Percentiles rank a stretch among this genome's conserved stretches.
Conservation (phyloP, 2,113 vertebrate species). For the Lepisosteus oculatus region DNA sequence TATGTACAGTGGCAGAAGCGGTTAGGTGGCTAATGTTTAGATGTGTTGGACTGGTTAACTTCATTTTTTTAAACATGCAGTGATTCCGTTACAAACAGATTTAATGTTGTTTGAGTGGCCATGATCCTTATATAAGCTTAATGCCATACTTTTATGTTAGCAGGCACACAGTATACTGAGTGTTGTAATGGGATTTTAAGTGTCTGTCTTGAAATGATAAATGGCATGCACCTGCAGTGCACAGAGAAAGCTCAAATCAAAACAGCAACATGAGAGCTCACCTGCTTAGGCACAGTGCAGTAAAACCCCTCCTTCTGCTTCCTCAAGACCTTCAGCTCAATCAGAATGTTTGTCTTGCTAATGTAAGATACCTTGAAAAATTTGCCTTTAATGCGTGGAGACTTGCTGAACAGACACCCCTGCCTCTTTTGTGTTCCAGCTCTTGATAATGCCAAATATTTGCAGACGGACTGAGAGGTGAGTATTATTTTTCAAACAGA, state of each 20-base stretch:
- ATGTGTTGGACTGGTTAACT: too few species aligned
- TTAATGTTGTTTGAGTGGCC: too few species aligned
- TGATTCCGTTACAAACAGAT: too few species aligned
- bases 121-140: too few species aligned
- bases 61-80: too few species aligned
- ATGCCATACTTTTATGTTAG: conserved; percentile 2
- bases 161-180: conserved; percentile 38
- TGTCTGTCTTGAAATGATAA: conserved; percentile 60
- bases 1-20: too few species aligned
- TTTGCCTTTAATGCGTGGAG: conserved; percentile 50
- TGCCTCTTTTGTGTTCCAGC: conserved; percentile 17
- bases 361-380: conserved; percentile 57
- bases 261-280: conserved; percentile 66
- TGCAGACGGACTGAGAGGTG: conserved; percentile 35
- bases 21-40: too few species aligned
- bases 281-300: conserved; percentile 53
- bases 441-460: conserved; percentile 49
- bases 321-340: conserved; percentile 26
- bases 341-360: conserved; percentile 61
- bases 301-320: conserved; percentile 41
- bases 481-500: conserved; percentile 92
- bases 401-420: conserved; percentile 37
- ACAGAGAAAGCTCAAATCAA: conserved; percentile 47
- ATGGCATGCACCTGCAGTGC: conserved; percentile 64
- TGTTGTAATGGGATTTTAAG: conserved; percentile 62